phyloP scores from a whole-genome alignment of 2,113 vertebrate genomes.

The Sardina pilchardus region DNA sequence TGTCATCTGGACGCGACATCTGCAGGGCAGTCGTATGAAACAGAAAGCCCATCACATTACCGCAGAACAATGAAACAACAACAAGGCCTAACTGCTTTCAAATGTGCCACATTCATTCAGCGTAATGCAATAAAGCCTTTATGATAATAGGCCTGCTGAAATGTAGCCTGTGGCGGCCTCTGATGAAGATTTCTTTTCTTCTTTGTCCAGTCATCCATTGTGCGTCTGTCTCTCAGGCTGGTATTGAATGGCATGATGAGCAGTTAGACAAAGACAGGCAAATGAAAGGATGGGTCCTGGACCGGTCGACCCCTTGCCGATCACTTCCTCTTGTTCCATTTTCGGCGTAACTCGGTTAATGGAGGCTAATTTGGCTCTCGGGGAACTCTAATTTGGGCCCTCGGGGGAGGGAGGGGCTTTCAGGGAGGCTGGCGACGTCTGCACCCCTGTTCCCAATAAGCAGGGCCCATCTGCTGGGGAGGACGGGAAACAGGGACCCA shows the following conservation, averaged over 20 bases:
- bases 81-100: constrained; percentile 12
- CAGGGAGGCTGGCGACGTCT: constrained; percentile 37
- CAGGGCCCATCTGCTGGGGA: constrained; percentile 54
- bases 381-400: constrained; percentile 20
- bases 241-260: constrained; percentile 23
- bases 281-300: constrained; percentile 32
- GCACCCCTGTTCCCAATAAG: constrained; percentile 46
- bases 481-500: constrained; percentile 48
- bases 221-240: constrained; percentile 24
- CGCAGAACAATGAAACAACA: constrained; percentile 5
- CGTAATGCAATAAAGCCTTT: constrained; percentile 12
- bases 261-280: constrained; percentile 31
- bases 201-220: constrained; percentile 35
- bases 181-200: not conserved
- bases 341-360: constrained; percentile 52
- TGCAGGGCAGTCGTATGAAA: not conserved
- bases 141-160: not conserved
- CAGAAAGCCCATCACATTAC: not conserved
- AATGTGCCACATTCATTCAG: constrained; percentile 3
- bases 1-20: constrained; percentile 14
- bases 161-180: not conserved
- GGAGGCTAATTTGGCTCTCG: constrained; percentile 54
- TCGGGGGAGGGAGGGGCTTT: not conserved
- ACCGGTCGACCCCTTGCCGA: constrained; percentile 40
- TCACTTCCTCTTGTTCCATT: constrained; percentile 42